Evolutionary conservation across 2,888 invertebrate genomes (phyloP).

Genomic region (Sympetrum striolatum): DNA sequence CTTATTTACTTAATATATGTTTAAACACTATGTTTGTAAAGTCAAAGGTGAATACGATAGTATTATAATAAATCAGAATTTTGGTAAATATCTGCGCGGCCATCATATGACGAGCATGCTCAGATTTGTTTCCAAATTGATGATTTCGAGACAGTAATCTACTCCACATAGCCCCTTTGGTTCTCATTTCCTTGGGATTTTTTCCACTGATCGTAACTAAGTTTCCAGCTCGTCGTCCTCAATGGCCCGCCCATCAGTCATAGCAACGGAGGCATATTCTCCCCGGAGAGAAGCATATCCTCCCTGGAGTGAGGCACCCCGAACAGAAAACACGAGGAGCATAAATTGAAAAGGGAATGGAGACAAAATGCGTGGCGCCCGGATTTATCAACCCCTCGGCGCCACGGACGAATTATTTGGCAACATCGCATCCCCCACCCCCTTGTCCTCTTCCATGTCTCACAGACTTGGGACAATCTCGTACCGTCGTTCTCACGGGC

Average conservation of each 20-base stretch:
- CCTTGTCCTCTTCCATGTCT: constrained; percentile 33
- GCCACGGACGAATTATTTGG: background rate
- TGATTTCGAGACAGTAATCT: too few species aligned
- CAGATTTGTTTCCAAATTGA: too few species aligned
- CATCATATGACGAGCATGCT: too few species aligned
- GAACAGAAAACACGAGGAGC: background rate
- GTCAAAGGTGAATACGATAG: too few species aligned
- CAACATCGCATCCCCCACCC: background rate
- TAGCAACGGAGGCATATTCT: background rate
- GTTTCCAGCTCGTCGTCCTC: background rate
- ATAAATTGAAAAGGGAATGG: constrained; percentile 4
- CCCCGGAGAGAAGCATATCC: background rate
- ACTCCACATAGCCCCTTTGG: too few species aligned
- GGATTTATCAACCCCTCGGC: background rate
- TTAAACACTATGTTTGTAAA: too few species aligned
- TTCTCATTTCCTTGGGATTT: background rate
- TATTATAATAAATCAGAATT: too few species aligned
- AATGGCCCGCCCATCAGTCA: background rate
- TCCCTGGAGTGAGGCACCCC: background rate
- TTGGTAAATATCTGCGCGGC: too few species aligned
- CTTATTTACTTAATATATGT: too few species aligned
- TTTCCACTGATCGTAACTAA: background rate
- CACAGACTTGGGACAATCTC: constrained; percentile 23
- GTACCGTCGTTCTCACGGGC: constrained; percentile 25
- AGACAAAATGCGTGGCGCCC: background rate